Conservation (phyloP, 1,140 invertebrate species). For the Diorhabda carinulata region DNA sequence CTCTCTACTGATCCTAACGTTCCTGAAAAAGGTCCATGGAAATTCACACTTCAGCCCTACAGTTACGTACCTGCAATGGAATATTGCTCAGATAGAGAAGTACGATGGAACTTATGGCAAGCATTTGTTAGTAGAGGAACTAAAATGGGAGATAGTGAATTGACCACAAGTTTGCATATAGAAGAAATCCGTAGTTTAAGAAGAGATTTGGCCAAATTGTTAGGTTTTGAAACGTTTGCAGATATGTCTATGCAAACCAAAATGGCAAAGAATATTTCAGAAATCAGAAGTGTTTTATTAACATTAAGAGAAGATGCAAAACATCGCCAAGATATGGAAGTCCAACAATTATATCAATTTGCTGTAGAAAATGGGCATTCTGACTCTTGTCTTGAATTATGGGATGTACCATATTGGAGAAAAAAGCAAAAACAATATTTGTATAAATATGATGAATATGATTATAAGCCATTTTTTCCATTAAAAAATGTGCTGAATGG, state of each 20-base stretch:
- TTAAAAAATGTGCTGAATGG: constrained; percentile 71
- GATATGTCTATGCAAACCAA: constrained; percentile 92
- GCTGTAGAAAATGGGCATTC: constrained; percentile 70
- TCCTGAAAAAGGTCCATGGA: constrained; percentile 72
- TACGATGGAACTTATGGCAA: constrained; percentile 81
- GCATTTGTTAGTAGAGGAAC: constrained; percentile 70
- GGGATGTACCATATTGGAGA: constrained; percentile 86
- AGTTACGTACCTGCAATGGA: constrained; percentile 72
- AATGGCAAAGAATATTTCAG: constrained; percentile 83
- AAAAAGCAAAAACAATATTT: constrained; percentile 63
- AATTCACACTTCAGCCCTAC: constrained; percentile 66
- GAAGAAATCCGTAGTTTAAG: constrained; percentile 73
- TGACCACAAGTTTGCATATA: constrained; percentile 69
- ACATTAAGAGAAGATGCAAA: constrained; percentile 63
- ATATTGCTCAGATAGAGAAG: constrained; percentile 71
- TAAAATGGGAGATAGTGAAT: constrained; percentile 56
- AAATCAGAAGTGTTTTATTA: constrained; percentile 70
- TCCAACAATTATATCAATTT: constrained; percentile 69
- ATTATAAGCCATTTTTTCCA: constrained; percentile 79
- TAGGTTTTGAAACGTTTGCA: constrained; percentile 76
- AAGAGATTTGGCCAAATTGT: constrained; percentile 64
- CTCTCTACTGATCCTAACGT: constrained; percentile 61
- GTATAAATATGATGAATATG: constrained; percentile 66
- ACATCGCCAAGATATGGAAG: constrained; percentile 71
- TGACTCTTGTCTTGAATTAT: constrained; percentile 62